Evolutionary conservation across 2,888 invertebrate species (phyloP).

Genomic region (Heterodera filipjevi): DNA sequence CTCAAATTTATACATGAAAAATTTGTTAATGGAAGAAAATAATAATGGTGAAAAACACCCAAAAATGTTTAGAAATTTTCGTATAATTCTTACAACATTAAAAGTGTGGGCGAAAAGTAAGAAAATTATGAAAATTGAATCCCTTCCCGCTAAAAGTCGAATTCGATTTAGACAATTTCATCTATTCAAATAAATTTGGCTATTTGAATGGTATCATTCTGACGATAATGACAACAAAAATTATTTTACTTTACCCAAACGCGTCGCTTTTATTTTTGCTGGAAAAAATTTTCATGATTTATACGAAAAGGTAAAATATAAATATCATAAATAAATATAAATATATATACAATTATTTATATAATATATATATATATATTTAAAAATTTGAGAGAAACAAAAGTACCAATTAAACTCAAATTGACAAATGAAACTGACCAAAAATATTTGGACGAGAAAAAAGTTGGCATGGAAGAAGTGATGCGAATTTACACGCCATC

Average conservation of each 20-base stretch:
- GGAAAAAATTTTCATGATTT: constrained; percentile 17
- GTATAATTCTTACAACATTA: neutral
- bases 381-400: neutral
- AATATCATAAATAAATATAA: neutral
- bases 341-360: too few relatives aligned
- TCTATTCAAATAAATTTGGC: constrained; percentile 26
- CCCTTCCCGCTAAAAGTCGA: neutral
- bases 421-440: neutral
- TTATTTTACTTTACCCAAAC: constrained; percentile 20
- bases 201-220: constrained; percentile 15
- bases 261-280: constrained; percentile 19
- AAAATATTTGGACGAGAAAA: neutral
- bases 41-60: neutral
- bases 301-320: constrained; percentile 7
- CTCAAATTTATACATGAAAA: neutral
- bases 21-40: neutral
- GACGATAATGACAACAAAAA: constrained; percentile 25
- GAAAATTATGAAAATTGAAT: too few relatives aligned
- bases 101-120: constrained; percentile 24
- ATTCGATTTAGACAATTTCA: constrained; percentile 1
- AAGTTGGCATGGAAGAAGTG: neutral
- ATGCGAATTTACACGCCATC: neutral
- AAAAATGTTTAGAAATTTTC: neutral
- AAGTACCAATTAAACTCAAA: neutral
- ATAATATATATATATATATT: too few relatives aligned